These are phyloP conservation scores for Chelonia mydas DNA, from an alignment of 2,797 vertebrate genomes.

Conservation along the genomic window DNA sequence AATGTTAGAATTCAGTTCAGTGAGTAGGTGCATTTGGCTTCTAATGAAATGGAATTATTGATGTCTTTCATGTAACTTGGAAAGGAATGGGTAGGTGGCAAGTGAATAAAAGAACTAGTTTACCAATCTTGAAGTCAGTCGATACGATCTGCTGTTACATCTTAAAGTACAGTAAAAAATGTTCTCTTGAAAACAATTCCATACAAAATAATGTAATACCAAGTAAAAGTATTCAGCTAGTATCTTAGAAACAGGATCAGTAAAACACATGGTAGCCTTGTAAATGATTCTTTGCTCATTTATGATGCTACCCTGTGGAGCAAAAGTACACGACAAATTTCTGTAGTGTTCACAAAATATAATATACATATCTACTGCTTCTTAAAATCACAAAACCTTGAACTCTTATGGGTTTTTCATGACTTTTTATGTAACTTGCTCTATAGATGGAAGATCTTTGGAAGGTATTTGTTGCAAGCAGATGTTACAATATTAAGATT, in stretches of 20 bases:
- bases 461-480: neutral
- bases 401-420: neutral
- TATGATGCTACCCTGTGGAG: neutral
- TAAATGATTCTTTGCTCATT: neutral
- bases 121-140: neutral
- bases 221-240: neutral
- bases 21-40: neutral
- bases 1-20: neutral
- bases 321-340: neutral
- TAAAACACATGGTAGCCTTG: neutral
- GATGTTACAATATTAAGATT: neutral
- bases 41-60: neutral
- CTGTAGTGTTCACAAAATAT: neutral
- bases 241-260: slow-evolving; percentile 22
- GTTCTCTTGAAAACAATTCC: neutral
- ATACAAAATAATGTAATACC: neutral
- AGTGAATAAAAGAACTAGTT: neutral
- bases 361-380: neutral
- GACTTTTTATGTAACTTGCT: neutral
- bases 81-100: neutral
- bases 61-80: neutral
- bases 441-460: neutral
- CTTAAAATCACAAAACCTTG: neutral
- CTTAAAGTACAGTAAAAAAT: neutral
- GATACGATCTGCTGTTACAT: neutral